phyloP scores from a whole-genome alignment of 1,140 invertebrate genomes.

The Pseudoatta argentina region DNA sequence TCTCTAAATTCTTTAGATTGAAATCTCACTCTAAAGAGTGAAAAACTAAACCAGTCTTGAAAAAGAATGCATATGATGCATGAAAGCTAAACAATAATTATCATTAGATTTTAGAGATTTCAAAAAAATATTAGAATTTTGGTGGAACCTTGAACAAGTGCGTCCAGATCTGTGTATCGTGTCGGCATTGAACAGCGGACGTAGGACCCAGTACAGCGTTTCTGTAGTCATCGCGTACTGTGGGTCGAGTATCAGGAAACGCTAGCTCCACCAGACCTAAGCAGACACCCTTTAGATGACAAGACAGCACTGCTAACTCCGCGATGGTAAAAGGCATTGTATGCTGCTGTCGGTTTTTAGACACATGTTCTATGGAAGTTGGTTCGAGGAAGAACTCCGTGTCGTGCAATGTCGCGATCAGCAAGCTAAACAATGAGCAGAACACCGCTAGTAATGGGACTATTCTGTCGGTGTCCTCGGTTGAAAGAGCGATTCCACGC shows the following conservation, averaged over 20 bases:
- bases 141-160: conserved; percentile 84
- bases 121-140: not conserved
- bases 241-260: conserved; percentile 92
- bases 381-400: conserved; percentile 91
- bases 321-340: conserved; percentile 89
- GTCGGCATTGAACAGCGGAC: conserved; percentile 77
- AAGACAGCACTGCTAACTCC: conserved; percentile 89
- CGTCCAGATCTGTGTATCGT: conserved; percentile 87
- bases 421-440: conserved; percentile 93
- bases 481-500: conserved; percentile 89
- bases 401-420: conserved; percentile 95
- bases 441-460: conserved; percentile 94
- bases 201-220: conserved; percentile 83
- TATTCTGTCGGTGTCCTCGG: conserved; percentile 90
- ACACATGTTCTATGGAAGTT: conserved; percentile 66
- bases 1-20: too few species aligned
- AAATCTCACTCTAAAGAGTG: too few species aligned
- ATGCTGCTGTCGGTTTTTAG: conserved; percentile 75
- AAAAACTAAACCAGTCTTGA: too few species aligned
- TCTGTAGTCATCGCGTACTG: conserved; percentile 85
- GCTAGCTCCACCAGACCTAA: conserved; percentile 96
- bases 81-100: not conserved
- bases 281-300: conserved; percentile 92
- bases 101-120: not conserved
- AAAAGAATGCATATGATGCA: not conserved